Evolutionary conservation across 2,113 vertebrate genomes (phyloP), one percentile per base, ranked within the genome.

Genomic region (Oryzias melastigma): DNA sequence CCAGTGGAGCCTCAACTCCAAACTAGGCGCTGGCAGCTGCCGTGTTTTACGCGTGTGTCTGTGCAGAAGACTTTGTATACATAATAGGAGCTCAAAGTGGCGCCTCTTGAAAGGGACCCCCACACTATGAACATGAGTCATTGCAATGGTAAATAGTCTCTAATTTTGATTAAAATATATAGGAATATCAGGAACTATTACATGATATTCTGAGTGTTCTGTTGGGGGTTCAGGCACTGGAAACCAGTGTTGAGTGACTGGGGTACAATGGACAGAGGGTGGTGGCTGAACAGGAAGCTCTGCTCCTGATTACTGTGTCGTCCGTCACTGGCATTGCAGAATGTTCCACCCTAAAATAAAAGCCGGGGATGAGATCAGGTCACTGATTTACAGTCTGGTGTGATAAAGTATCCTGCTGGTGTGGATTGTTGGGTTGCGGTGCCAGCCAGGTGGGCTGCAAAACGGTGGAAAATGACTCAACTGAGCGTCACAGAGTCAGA

Each of bases 1-100:
- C 44, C 62, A 7, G 77, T 75, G 75, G 78, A 82, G 86, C 77
- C 81, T 69, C 47, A 71, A 82, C 83, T 87, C 92, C 91, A 93
- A 93, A 93, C 71, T 88, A 91, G 92, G 90, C 60, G 65, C 80
- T 81, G 83, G 89, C 91, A 92, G 92, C 91, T 92, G 92, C 87
- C 71, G 62, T 65, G 71, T 43, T 75, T 69, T 64, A 77, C 77
- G 41, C 68, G 12, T 73, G 35, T 64, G 18, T 66, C 24, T 45
- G 47, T 69, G 14, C 45, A 42, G 42, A 54, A 56, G 46, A 52
- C 35, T 76, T 71, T 75, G 71, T 78, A 66, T 78, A 84, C 77
- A 78, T 16, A 64, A 52, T 29, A 42, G 52, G 27, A 49, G 73
- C 60, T 78, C 69, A 58, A 57, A 65, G 19, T 61, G 12, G 24